Conservation (phyloP, 2,113 vertebrate genomes). For the Oncorhynchus clarkii region DNA sequence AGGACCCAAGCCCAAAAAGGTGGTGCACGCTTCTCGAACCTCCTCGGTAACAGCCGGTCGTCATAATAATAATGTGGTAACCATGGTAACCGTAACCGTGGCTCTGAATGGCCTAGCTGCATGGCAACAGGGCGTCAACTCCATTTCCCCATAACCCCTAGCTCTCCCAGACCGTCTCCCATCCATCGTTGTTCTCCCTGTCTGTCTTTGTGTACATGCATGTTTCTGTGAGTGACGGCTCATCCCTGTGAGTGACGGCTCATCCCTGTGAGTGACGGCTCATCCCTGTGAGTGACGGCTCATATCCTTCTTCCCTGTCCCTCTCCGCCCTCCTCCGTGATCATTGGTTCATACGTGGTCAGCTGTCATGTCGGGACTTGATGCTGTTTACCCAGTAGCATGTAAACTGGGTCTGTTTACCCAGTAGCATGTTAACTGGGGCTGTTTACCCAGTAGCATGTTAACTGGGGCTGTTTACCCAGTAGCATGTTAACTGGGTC, state of each 20-base stretch:
- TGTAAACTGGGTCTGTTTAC: not conserved
- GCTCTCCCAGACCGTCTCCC: not conserved
- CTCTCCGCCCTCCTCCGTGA: not conserved
- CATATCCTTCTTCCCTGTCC: no score
- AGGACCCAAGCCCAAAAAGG: slow-evolving; percentile 92
- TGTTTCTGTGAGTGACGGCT: not conserved
- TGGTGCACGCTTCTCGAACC: slow-evolving; percentile 78
- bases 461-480: no score
- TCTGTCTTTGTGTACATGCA: not conserved
- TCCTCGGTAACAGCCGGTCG: slow-evolving; percentile 36
- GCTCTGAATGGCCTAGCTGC: slow-evolving; percentile 58
- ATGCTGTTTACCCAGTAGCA: not conserved
- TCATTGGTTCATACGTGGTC: not conserved
- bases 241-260: no score
- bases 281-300: no score
- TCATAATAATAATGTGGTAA: slow-evolving; percentile 50
- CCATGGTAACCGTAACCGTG: slow-evolving; percentile 45
- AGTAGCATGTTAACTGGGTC: no score
- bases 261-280: no score
- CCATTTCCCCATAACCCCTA: slow-evolving; percentile 23
- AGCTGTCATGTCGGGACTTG: not conserved
- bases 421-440: no score
- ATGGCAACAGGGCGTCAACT: slow-evolving; percentile 49
- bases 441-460: no score
- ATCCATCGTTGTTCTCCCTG: not conserved